phyloP scores from a whole-genome alignment of 2,888 invertebrate genomes.

The Drosophila kambysellisi region DNA sequence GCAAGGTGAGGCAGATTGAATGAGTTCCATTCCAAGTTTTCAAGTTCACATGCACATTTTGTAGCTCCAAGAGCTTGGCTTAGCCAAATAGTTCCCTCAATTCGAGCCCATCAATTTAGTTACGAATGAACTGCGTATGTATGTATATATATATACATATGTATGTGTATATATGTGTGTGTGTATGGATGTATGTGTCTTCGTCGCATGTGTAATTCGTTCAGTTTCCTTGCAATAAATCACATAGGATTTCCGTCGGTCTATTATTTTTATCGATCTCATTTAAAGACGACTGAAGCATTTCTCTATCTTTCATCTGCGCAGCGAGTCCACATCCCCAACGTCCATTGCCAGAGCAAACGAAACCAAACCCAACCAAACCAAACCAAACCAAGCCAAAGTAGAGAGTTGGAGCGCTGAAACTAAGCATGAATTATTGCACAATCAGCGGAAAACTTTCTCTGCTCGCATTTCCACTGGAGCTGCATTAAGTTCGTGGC shows the following conservation, averaged over 20 bases:
- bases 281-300: slow-evolving; percentile 72
- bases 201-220: slow-evolving; percentile 65
- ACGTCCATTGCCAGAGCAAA: slow-evolving; percentile 5
- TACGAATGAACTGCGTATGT: slow-evolving; percentile 27
- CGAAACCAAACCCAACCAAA: slow-evolving; percentile 6
- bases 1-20: slow-evolving; percentile 88
- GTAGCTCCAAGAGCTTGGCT: slow-evolving; percentile 18
- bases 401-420: slow-evolving; percentile 51
- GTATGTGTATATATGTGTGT: slow-evolving; percentile 7
- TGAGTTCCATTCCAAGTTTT: slow-evolving; percentile 24
- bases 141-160: background rate
- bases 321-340: slow-evolving; percentile 36
- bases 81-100: slow-evolving; percentile 57
- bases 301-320: slow-evolving; percentile 68
- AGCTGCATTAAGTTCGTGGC: slow-evolving; percentile 52
- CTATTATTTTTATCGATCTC: slow-evolving; percentile 74
- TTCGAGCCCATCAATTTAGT: slow-evolving; percentile 60
- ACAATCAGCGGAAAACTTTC: slow-evolving; percentile 77
- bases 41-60: slow-evolving; percentile 40
- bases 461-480: slow-evolving; percentile 42
- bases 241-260: slow-evolving; percentile 79
- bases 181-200: slow-evolving; percentile 30
- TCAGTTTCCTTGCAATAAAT: slow-evolving; percentile 73
- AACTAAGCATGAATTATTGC: slow-evolving; percentile 78
- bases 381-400: slow-evolving; percentile 2